Evolutionary conservation across 2,113 vertebrate species (phyloP), one percentile per base, ranked within the genome.

Genomic region (Pteruthius melanotis): DNA sequence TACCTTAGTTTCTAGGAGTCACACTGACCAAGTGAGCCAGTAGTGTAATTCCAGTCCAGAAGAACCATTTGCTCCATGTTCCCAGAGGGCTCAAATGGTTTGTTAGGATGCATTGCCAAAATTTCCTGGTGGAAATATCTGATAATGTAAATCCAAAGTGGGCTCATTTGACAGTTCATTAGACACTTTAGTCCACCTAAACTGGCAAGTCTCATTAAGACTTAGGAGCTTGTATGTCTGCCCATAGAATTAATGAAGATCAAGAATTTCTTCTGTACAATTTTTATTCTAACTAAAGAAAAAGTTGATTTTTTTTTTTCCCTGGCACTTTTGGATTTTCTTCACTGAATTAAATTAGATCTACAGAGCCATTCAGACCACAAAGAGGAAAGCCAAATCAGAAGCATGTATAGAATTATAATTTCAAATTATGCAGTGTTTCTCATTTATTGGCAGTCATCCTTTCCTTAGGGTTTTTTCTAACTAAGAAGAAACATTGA

Each of bases 291-390:
- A 85, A 60, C 70, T 80, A 42, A 89, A 82, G 22, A 68, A 44
- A 78, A 95, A 81, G 56, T 59, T 59, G 39, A 16, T 69, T 33
- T 35, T 93, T 33, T 35, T 93, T 30, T 69, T 79, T 85, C 56
- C 42, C 23, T 61, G 27, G 6, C 23, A 59, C 54, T 77, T 90
- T 27, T 74, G 40, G 44, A 44, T 83, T 93, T 95, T 18, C 74
- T 90, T 83, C 42, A 33, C 21, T 70, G 80, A 80, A 64, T 82
- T 91, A 92, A 93, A 86, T 93, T 80, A 83, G n/a, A 47, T 80
- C 50, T 90, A 83, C 45, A 92, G 54, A 94, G 44, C 39, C 77
- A 87, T 91, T 89, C 60, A 70, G 49, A 65, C 37, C 22, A 77
- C 28, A 77, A 76, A 65, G 15, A 87, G 18, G 28, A 56, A 92